These are phyloP conservation scores for Yasuhikotakia modesta DNA, from an alignment of 2,797 vertebrate genomes.

Conservation along the genomic window DNA sequence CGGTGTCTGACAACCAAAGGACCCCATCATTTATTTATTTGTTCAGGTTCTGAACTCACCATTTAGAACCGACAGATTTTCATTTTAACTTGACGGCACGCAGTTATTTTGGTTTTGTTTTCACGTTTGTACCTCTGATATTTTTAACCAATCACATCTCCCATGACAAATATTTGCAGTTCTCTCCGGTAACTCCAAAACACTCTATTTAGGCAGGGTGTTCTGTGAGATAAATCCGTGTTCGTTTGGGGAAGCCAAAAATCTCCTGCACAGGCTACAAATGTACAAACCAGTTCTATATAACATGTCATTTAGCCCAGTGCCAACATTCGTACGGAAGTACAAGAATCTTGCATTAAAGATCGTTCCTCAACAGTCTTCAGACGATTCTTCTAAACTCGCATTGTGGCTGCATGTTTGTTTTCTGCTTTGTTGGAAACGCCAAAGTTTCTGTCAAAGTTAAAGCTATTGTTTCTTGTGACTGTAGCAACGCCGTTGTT, in stretches of 20 bases:
- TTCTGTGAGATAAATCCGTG: background rate
- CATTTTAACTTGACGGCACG: no score
- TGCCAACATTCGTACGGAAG: slow-evolving; percentile 33
- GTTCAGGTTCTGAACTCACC: no score
- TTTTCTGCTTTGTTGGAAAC: background rate
- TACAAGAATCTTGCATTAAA: slow-evolving; percentile 11
- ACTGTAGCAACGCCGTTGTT: background rate
- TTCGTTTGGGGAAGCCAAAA: background rate
- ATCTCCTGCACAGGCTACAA: background rate
- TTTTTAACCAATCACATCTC: background rate
- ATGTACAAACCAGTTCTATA: slow-evolving; percentile 5
- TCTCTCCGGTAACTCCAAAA: no score
- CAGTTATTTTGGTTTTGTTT: no score
- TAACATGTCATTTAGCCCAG: background rate
- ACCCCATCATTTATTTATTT: no score
- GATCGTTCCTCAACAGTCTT: slow-evolving; percentile 9
- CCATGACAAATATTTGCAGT: slow-evolving; percentile 12
- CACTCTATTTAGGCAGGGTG: background rate
- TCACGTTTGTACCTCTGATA: background rate
- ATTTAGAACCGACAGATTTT: no score
- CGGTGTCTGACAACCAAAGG: no score
- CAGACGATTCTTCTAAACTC: background rate
- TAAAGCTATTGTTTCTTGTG: background rate
- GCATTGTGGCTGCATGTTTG: background rate
- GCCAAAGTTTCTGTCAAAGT: background rate